Percentiles rank a stretch among this genome's conserved stretches.
Conservation (phyloP, 2,797 vertebrate species). For the Cirrhinus molitorella region DNA sequence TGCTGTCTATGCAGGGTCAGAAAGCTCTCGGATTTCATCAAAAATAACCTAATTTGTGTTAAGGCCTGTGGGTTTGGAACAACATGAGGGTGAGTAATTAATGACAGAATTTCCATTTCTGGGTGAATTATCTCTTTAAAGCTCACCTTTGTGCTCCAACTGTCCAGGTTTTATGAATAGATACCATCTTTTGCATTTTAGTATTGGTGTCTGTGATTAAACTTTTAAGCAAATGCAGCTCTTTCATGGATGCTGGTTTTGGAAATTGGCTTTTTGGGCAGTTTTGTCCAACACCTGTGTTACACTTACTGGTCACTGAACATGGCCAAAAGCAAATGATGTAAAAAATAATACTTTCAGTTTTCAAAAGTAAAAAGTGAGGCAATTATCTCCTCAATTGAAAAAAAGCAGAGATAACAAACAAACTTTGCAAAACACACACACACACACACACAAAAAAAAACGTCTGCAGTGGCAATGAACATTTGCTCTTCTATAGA, state of each 20-base stretch:
- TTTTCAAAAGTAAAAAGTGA: neutral
- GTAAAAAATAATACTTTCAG: neutral
- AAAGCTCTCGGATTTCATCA: too few relatives aligned
- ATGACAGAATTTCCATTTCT: too few relatives aligned
- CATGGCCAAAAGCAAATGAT: neutral
- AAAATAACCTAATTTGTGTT: too few relatives aligned
- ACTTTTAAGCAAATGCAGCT: neutral
- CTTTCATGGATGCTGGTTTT: neutral
- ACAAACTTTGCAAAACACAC: neutral
- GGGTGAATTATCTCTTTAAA: neutral
- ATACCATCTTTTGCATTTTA: neutral
- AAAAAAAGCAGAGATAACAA: neutral
- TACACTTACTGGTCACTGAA: neutral
- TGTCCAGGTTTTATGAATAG: neutral
- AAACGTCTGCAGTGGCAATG: neutral
- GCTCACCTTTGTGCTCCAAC: neutral
- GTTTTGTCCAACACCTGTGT: neutral
- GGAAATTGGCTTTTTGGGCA: neutral
- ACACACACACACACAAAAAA: too few relatives aligned
- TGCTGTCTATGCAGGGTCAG: too few relatives aligned
- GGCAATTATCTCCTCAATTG: neutral
- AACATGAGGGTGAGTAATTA: too few relatives aligned
- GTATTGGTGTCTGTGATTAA: neutral
- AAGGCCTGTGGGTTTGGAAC: too few relatives aligned
- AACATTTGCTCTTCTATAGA: neutral